Evolutionary conservation across 2,113 vertebrate species (phyloP), one percentile per base, ranked within the genome.

Genomic region (Chroicocephalus ridibundus): DNA sequence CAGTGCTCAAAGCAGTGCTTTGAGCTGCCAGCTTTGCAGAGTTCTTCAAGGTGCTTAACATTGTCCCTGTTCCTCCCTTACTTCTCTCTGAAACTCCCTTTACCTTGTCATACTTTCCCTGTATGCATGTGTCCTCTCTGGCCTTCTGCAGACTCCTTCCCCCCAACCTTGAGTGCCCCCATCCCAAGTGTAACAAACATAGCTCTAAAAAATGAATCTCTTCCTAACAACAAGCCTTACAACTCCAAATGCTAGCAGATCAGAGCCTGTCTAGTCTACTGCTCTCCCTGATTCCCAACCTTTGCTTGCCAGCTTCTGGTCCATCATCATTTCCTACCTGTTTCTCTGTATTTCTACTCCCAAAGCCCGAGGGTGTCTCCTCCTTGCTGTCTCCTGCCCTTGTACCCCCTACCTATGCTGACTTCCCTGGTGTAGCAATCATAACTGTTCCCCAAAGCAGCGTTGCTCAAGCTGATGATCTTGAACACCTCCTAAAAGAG

Each of bases 141-240:
- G 25, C 55, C 38, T 84, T 84, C 47, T 86, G 55, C 77, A 88
- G 32, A 81, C 15, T 11, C 18, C 78, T 71, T 78, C 32, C 52
- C 6, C 7, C 10, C 25, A n/a, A 27, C 38, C 66, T 65, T 2
- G 1, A 88, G 25, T 42, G 34, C 4, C 7, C 2, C 15, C 0
- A 0, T 38, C 26, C 24, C 25, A 69, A 58, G 25, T 36, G 46
- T 19, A 74, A 40, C 14, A 79, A 75, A n/a, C 14, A 31, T 19
- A 81, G 34, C 13, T 90, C 70, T 34, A 52, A 65, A 87, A 75
- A 69, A 31, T 66, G 27, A 83, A 9, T 44, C 16, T 46, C 29
- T 88, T 90, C 38, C 38, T 74, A 69, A 57, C 24, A 82, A 47
- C 36, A 40, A 83, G 8, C 18, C 15, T 32, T 62, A 36, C 14